Conservation (phyloP, 1,140 invertebrate genomes). For the Diachasma alloeum region DNA sequence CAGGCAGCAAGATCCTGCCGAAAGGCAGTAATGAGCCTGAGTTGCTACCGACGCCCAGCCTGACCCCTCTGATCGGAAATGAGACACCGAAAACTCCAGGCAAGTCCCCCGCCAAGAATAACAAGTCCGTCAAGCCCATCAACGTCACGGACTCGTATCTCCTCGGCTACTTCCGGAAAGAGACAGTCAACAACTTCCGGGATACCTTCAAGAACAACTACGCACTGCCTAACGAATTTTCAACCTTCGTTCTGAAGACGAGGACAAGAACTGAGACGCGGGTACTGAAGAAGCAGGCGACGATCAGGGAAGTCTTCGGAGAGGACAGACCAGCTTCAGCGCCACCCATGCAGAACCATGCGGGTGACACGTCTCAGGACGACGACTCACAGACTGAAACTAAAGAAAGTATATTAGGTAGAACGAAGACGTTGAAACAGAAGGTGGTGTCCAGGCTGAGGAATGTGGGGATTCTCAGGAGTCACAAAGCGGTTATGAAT, state of each 20-base stretch:
- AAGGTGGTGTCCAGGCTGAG: constrained; percentile 68
- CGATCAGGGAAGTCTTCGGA: constrained; percentile 82
- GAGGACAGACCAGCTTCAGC: constrained; percentile 75
- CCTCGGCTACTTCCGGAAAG: constrained; percentile 74
- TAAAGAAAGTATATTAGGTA: constrained; percentile 39
- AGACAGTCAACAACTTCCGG: constrained; percentile 74
- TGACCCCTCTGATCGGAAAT: constrained; percentile 52
- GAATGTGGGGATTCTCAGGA: constrained; percentile 68
- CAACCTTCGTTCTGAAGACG: constrained; percentile 76
- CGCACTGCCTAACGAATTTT: constrained; percentile 69
- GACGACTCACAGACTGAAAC: constrained; percentile 59
- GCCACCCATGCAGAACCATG: constrained; percentile 65
- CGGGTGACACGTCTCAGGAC: constrained; percentile 54
- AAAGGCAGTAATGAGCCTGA: constrained; percentile 65
- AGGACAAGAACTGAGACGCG: constrained; percentile 80
- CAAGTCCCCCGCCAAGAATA: constrained; percentile 63
- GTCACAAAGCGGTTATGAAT: constrained; percentile 66
- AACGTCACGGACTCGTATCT: constrained; percentile 66
- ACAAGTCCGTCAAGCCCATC: constrained; percentile 63
- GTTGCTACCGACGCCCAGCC: constrained; percentile 68
- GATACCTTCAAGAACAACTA: constrained; percentile 74
- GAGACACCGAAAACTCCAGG: constrained; percentile 57
- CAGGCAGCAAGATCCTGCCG: constrained; percentile 38
- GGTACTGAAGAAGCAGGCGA: constrained; percentile 77
- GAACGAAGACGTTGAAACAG: constrained; percentile 51